phyloP scores from a whole-genome alignment of 2,888 invertebrate genomes.

The Lissocephala sabroskyi region DNA sequence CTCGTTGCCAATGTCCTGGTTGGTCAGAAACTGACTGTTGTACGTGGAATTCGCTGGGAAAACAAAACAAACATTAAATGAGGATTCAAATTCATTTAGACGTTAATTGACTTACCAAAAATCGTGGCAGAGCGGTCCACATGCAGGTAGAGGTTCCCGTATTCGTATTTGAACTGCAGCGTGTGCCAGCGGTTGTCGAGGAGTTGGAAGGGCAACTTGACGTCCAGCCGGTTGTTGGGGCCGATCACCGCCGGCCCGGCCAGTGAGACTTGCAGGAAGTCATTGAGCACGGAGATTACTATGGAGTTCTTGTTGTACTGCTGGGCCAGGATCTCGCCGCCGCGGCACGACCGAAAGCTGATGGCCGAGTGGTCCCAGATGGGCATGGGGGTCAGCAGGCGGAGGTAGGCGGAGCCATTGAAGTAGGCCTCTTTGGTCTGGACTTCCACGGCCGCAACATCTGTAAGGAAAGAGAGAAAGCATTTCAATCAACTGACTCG shows the following conservation, averaged over 20 bases:
- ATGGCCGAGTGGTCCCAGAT: slow-evolving; percentile 86
- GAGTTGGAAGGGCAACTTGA: slow-evolving; percentile 78
- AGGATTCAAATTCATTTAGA: neutral
- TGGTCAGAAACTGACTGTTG: slow-evolving; percentile 82
- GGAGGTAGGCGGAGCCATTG: slow-evolving; percentile 85
- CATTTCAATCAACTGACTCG: slow-evolving; percentile 6
- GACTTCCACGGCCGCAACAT: slow-evolving; percentile 57
- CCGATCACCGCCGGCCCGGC: slow-evolving; percentile 72
- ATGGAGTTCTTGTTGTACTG: slow-evolving; percentile 78
- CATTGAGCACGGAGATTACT: slow-evolving; percentile 76
- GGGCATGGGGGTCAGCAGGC: slow-evolving; percentile 81
- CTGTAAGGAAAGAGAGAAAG: slow-evolving; percentile 33
- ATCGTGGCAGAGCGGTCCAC: slow-evolving; percentile 70
- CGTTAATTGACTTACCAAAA: slow-evolving; percentile 69
- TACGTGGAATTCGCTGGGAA: slow-evolving; percentile 81
- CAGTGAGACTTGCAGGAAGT: slow-evolving; percentile 77
- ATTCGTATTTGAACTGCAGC: slow-evolving; percentile 72
- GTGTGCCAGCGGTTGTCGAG: slow-evolving; percentile 88
- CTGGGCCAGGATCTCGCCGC: slow-evolving; percentile 82
- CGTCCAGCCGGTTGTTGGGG: slow-evolving; percentile 76
- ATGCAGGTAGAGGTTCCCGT: slow-evolving; percentile 71
- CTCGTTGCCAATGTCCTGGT: slow-evolving; percentile 81
- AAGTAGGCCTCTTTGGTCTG: slow-evolving; percentile 84
- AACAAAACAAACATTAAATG: slow-evolving; percentile 1
- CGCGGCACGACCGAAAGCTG: slow-evolving; percentile 86